A percentile compares a stretch with the other conserved stretches of the same genome.
Conservation (phyloP, 92 coral and sea anemone genomes). For the Porites lobata region DNA sequence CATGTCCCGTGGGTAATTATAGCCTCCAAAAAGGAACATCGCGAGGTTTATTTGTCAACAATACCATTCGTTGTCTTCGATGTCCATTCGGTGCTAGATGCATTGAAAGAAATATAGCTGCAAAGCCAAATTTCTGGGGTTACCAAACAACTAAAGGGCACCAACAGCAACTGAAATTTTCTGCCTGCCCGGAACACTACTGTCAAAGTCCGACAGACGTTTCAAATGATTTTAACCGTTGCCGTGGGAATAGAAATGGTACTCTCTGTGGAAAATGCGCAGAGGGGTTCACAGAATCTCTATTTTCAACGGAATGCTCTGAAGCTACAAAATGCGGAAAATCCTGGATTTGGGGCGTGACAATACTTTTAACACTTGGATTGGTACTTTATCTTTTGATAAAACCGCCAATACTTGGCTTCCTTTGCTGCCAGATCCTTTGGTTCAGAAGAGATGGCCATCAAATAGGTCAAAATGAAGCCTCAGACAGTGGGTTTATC, state of each 20-base stretch:
- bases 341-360: slow-evolving; percentile 62
- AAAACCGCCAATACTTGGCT: slow-evolving; percentile 22
- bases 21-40: slow-evolving; percentile 69
- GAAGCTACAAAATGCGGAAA: slow-evolving; percentile 44
- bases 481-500: slow-evolving; percentile 60
- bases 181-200: slow-evolving; percentile 73
- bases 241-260: slow-evolving; percentile 72
- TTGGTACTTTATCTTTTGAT: slow-evolving; percentile 46
- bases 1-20: slow-evolving; percentile 61
- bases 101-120: slow-evolving; percentile 58
- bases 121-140: slow-evolving; percentile 84
- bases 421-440: slow-evolving; percentile 16
- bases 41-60: slow-evolving; percentile 34
- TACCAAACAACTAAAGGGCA: background rate
- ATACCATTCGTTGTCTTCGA: slow-evolving; percentile 38
- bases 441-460: slow-evolving; percentile 8
- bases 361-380: slow-evolving; percentile 32
- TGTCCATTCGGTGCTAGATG: slow-evolving; percentile 81
- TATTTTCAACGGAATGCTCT: slow-evolving; percentile 67
- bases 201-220: slow-evolving; percentile 35
- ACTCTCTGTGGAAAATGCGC: slow-evolving; percentile 78
- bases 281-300: slow-evolving; percentile 64
- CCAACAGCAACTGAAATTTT: slow-evolving; percentile 43
- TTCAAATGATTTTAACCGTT: slow-evolving; percentile 49
- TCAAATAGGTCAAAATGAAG: background rate